Percentiles rank a stretch among this genome's conserved stretches.
These are phyloP conservation scores for Drosophila ananassae DNA, from an alignment of 1,140 invertebrate genomes.

Conservation along the genomic window DNA sequence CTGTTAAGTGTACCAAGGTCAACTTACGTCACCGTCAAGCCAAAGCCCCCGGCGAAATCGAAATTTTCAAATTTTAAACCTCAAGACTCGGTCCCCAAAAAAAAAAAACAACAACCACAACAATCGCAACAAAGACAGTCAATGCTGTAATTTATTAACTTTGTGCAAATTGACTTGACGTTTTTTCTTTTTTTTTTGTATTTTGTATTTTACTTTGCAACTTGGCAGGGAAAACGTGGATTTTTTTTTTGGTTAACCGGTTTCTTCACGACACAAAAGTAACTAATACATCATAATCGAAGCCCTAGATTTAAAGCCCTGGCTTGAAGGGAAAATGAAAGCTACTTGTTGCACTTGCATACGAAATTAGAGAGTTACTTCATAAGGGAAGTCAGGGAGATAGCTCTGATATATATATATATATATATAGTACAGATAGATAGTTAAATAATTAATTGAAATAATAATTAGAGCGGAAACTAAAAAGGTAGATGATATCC, in stretches of 20 bases:
- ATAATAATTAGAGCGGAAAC: too few relatives aligned
- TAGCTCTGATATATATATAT: too few relatives aligned
- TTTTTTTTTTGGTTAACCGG: constrained; percentile 4
- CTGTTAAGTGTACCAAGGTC: constrained; percentile 74
- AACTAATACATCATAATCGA: constrained; percentile 36
- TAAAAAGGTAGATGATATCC: too few relatives aligned
- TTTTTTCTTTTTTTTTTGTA: constrained; percentile 8
- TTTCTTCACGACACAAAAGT: constrained; percentile 1
- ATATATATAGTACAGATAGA: too few relatives aligned
- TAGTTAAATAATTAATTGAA: too few relatives aligned
- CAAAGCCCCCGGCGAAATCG: constrained; percentile 28
- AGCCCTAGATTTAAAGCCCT: constrained; percentile 24
- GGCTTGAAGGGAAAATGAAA: not conserved
- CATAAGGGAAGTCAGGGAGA: too few relatives aligned
- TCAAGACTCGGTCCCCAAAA: constrained; percentile 15
- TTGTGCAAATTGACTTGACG: constrained; percentile 52
- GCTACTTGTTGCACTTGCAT: not conserved
- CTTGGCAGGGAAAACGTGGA: constrained; percentile 38
- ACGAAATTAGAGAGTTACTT: not conserved
- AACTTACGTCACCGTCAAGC: constrained; percentile 46
- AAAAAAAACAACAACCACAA: constrained; percentile 5
- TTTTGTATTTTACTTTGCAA: not conserved
- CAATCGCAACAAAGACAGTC: constrained; percentile 44
- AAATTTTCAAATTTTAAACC: constrained; percentile 64
- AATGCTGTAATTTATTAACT: constrained; percentile 78